These are phyloP conservation scores for Sebastes minor DNA, from an alignment of 2,797 vertebrate genomes.

Conservation along the genomic window DNA sequence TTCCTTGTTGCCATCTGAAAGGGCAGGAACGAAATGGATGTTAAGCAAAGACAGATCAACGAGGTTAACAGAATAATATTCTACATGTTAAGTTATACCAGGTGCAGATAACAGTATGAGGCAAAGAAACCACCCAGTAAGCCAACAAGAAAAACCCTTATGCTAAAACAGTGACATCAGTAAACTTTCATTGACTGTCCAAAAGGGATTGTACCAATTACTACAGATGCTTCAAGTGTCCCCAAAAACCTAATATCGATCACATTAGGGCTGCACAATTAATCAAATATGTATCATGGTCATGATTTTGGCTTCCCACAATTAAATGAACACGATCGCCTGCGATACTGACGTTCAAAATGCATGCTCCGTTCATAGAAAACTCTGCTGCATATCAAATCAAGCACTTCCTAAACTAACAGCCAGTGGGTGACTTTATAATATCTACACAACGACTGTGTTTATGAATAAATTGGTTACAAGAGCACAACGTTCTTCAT, in stretches of 20 bases:
- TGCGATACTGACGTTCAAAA: too few relatives aligned
- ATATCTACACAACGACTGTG: too few relatives aligned
- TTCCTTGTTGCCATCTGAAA: conserved; percentile 85
- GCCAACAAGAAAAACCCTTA: not conserved
- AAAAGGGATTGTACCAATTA: not conserved
- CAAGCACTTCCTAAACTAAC: too few relatives aligned
- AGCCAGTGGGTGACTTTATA: too few relatives aligned
- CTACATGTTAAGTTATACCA: not conserved
- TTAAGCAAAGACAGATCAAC: not conserved
- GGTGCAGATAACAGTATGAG: not conserved
- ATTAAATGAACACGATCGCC: too few relatives aligned
- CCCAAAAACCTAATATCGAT: not conserved
- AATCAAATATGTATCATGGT: fast-evolving
- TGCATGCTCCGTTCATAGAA: too few relatives aligned
- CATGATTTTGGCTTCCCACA: too few relatives aligned
- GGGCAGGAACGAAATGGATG: not conserved
- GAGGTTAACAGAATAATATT: not conserved
- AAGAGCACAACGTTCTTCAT: too few relatives aligned
- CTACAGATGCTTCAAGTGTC: fast-evolving
- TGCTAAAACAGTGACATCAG: not conserved
- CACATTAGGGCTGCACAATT: not conserved
- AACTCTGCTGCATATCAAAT: too few relatives aligned
- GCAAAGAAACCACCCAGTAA: not conserved
- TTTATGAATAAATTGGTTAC: too few relatives aligned
- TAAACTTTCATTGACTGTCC: not conserved